Evolutionary conservation across 1,140 invertebrate species (phyloP).

Genomic region (Eriosoma lanigerum): DNA sequence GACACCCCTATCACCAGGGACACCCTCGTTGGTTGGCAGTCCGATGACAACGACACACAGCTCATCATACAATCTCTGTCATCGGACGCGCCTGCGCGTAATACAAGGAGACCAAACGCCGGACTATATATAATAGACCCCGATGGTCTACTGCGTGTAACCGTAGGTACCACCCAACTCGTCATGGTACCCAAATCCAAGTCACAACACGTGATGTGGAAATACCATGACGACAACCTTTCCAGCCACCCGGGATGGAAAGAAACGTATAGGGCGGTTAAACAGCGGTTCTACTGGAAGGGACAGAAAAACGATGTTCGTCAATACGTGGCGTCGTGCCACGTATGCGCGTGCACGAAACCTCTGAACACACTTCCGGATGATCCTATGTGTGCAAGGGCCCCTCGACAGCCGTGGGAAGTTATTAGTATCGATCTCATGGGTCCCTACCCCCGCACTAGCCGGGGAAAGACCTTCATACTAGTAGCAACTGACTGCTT

Average conservation of each 20-base stretch:
- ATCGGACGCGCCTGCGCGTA: no score
- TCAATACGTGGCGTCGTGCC: background rate
- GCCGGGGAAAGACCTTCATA: no score
- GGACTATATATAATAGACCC: no score
- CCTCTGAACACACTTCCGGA: background rate
- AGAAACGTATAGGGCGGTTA: background rate
- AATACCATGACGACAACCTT: background rate
- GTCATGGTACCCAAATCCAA: no score
- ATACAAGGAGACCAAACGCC: no score
- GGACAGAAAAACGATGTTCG: background rate
- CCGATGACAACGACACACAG: no score
- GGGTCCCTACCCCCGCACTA: background rate
- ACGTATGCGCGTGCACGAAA: background rate
- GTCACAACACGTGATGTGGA: no score
- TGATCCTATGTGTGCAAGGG: background rate
- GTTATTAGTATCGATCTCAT: background rate
- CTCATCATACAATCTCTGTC: no score
- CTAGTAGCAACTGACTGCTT: background rate
- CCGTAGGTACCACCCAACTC: no score
- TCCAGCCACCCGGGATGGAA: constrained; percentile 5
- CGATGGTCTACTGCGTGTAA: no score
- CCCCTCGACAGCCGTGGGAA: background rate
- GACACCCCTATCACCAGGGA: no score
- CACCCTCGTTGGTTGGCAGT: no score
- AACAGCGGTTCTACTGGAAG: background rate